These are phyloP conservation scores for Xylocampa areola DNA, from an alignment of 2,888 invertebrate genomes.

Conservation along the genomic window DNA sequence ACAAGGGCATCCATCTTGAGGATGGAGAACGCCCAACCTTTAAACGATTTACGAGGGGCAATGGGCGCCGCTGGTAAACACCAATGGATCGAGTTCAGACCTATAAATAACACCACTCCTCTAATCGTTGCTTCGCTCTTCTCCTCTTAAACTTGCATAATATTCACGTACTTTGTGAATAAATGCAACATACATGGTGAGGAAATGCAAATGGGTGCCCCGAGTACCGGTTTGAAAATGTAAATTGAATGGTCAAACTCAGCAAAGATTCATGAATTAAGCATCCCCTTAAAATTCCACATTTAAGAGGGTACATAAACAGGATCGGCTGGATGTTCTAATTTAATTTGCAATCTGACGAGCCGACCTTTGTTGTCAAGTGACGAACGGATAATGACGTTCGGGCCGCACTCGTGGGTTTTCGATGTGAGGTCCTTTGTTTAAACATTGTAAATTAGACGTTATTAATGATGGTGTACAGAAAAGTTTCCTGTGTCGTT, in stretches of 20 bases:
- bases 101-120: conserved; percentile 75
- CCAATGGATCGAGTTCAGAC: conserved; percentile 70
- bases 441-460: conserved; percentile 74
- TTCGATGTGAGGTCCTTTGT: conserved; percentile 70
- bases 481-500: conserved; percentile 73
- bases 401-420: conserved; percentile 66
- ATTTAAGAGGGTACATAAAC: conserved; percentile 80
- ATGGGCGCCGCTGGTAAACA: conserved; percentile 77
- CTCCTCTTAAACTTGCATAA: conserved; percentile 63
- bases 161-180: conserved; percentile 69
- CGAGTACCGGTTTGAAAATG: conserved; percentile 82
- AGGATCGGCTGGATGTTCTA: conserved; percentile 77
- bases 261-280: conserved; percentile 85
- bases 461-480: conserved; percentile 75
- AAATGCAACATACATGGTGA: conserved; percentile 75
- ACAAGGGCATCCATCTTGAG: conserved; percentile 87
- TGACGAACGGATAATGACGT: conserved; percentile 79
- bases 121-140: conserved; percentile 55
- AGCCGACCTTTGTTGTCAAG: conserved; percentile 75
- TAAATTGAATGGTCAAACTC: conserved; percentile 85
- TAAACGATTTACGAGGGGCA: conserved; percentile 88
- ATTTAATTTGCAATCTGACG: conserved; percentile 83
- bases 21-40: conserved; percentile 86
- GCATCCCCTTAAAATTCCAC: conserved; percentile 82
- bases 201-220: conserved; percentile 79